Evolutionary conservation across 2,113 vertebrate species (phyloP).

Genomic region (Panurus biarmicus): DNA sequence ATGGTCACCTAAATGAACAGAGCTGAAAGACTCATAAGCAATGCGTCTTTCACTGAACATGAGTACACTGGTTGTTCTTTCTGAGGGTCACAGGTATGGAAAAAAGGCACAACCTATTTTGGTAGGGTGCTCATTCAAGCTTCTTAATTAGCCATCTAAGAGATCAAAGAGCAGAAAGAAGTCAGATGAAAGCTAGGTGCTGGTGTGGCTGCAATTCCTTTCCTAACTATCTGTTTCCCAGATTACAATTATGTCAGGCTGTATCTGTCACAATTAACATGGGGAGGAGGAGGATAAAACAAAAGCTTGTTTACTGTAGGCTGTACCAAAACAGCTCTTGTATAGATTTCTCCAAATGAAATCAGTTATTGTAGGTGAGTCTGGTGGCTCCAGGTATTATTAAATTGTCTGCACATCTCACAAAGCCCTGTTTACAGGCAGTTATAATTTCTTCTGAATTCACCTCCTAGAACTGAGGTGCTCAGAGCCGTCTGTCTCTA

Average conservation of each 20-base stretch:
- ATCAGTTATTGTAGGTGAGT: neutral
- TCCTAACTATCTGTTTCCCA: conserved; percentile 19
- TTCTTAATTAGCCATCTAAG: conserved; percentile 6
- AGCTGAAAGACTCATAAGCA: neutral
- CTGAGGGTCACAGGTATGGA: neutral
- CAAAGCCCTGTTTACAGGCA: neutral
- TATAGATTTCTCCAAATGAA: neutral
- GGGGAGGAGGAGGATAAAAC: conserved; percentile 7
- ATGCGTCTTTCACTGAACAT: neutral
- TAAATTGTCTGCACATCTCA: neutral
- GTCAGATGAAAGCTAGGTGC: conserved; percentile 32
- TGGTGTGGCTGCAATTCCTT: conserved; percentile 7
- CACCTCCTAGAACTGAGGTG: neutral
- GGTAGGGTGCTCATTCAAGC: neutral
- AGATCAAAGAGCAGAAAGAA: conserved; percentile 23
- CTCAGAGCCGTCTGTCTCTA: neutral
- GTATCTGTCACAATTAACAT: conserved; percentile 13
- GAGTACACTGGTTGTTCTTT: neutral
- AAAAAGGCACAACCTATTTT: neutral
- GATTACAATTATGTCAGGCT: conserved; percentile 16
- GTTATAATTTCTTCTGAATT: neutral
- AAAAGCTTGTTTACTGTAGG: neutral
- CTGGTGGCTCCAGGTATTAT: neutral
- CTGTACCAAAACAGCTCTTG: neutral
- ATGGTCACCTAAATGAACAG: neutral